Conservation (phyloP, 2,797 vertebrate genomes). For the Epinephelus malabaricus region DNA sequence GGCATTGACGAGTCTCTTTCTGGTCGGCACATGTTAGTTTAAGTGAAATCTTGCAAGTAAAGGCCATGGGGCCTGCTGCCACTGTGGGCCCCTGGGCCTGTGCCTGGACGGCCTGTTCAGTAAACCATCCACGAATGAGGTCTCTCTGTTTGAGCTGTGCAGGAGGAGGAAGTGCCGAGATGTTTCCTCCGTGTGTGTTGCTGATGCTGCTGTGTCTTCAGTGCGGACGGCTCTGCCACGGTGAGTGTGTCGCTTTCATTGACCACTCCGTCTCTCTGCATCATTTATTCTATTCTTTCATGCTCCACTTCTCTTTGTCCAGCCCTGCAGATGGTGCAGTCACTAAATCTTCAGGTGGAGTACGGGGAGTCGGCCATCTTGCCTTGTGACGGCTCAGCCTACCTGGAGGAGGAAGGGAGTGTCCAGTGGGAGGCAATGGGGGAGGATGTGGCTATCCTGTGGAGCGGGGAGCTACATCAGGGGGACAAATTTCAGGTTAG, state of each 20-base stretch:
- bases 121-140: neutral
- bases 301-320: neutral
- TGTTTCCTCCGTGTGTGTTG: conserved; percentile 19
- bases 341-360: neutral
- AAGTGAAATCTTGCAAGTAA: no score
- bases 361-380: conserved; percentile 7
- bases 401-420: neutral
- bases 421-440: conserved; percentile 61
- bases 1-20: no score
- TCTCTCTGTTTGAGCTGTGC: conserved; percentile 4
- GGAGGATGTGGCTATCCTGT: conserved; percentile 30
- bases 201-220: conserved; percentile 8
- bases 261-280: no score
- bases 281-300: neutral
- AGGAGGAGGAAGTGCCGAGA: neutral
- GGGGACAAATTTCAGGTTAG: conserved; percentile 25
- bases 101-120: no score
- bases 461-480: neutral
- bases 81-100: no score
- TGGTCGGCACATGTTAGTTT: no score
- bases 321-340: neutral
- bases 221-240: conserved; percentile 4
- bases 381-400: conserved; percentile 42
- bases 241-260: neutral
- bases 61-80: no score